A percentile compares a stretch with the other conserved stretches of the same genome.
These are phyloP conservation scores for Rattus rattus DNA, from an alignment of 2,113 vertebrate species.

Conservation along the genomic window DNA sequence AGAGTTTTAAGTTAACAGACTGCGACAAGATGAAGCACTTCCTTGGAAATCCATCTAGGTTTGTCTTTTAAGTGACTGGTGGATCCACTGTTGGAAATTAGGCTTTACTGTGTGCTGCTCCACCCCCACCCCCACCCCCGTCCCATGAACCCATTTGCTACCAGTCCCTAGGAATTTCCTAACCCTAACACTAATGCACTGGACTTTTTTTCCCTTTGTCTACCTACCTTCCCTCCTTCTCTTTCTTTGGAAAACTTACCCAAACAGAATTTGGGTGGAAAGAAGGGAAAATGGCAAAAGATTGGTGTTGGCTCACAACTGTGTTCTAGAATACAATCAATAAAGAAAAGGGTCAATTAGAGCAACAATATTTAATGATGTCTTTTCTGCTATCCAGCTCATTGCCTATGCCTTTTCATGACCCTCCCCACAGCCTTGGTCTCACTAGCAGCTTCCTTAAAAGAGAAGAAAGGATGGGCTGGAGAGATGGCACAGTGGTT, in stretches of 20 bases:
- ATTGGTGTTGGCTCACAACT: not conserved
- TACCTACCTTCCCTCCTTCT: not conserved
- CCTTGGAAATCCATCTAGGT: not conserved
- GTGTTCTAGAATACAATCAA: not conserved
- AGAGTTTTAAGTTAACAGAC: not conserved
- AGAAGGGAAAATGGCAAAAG: not conserved
- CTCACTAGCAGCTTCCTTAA: not conserved
- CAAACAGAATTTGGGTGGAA: conserved; percentile 9
- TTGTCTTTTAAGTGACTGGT: not conserved
- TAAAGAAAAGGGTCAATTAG: not conserved
- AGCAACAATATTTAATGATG: not conserved
- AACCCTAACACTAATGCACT: not conserved
- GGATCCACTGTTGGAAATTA: not conserved
- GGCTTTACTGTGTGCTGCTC: no score
- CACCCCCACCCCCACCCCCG: not conserved
- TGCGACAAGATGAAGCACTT: not conserved
- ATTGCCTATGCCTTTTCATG: not conserved
- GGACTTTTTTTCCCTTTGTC: rapidly evolving
- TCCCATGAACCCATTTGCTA: not conserved
- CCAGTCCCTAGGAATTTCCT: not conserved
- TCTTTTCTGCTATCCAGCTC: not conserved
- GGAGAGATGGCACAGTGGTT: no score
- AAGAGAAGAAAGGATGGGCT: not conserved
- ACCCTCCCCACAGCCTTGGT: not conserved
- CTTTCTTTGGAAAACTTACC: not conserved